A percentile compares a stretch with the other conserved stretches of the same genome.
These are phyloP conservation scores for Eupithecia vulgata DNA, from an alignment of 2,888 invertebrate species.

Conservation along the genomic window DNA sequence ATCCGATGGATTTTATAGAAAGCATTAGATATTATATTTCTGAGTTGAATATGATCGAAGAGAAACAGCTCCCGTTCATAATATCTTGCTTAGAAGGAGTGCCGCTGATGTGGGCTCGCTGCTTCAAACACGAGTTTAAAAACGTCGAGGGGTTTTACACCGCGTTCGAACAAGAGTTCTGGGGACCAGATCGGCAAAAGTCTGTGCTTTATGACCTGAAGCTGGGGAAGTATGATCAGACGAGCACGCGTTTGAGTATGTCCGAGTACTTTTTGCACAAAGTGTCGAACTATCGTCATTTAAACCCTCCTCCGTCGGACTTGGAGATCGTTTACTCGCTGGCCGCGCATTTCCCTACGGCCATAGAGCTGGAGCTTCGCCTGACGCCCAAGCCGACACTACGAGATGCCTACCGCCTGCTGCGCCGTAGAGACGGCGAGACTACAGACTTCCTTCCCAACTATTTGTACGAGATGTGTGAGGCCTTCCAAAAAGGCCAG, in stretches of 20 bases:
- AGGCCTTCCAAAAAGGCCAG: constrained; percentile 75
- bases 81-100: constrained; percentile 77
- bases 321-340: constrained; percentile 78
- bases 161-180: constrained; percentile 78
- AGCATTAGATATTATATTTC: constrained; percentile 74
- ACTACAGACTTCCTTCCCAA: constrained; percentile 75
- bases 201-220: constrained; percentile 77
- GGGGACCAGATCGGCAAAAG: constrained; percentile 77
- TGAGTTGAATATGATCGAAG: constrained; percentile 69
- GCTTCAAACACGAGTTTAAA: constrained; percentile 73
- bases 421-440: constrained; percentile 77
- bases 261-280: constrained; percentile 79
- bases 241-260: constrained; percentile 69
- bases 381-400: constrained; percentile 77
- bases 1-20: constrained; percentile 79
- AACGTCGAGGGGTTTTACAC: constrained; percentile 67
- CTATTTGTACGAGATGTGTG: constrained; percentile 81
- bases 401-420: constrained; percentile 76
- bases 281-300: constrained; percentile 76
- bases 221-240: constrained; percentile 75
- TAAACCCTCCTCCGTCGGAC: constrained; percentile 77
- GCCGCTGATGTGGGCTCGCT: constrained; percentile 79
- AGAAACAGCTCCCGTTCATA: constrained; percentile 74
- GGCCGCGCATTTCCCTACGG: constrained; percentile 78
- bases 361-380: constrained; percentile 77